These are phyloP conservation scores for Clupea harengus DNA, from an alignment of 2,113 vertebrate species.

Conservation along the genomic window DNA sequence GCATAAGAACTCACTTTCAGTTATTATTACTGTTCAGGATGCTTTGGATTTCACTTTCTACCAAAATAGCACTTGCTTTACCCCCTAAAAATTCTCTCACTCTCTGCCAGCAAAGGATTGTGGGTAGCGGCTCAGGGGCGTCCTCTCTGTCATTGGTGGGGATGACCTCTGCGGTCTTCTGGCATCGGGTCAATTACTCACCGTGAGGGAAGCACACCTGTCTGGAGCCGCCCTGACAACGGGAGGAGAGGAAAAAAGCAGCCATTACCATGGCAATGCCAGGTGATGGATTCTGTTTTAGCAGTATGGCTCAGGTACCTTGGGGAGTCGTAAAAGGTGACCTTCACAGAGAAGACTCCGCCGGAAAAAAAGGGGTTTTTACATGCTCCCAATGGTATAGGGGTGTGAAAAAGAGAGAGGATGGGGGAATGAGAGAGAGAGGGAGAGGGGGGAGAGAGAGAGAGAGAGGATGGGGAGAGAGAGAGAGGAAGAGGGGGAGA, in stretches of 20 bases:
- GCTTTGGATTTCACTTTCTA: background rate
- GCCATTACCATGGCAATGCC: slow-evolving; percentile 67
- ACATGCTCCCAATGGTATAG: slow-evolving; percentile 56
- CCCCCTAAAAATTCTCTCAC: background rate
- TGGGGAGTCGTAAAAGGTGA: slow-evolving; percentile 67
- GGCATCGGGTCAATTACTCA: slow-evolving; percentile 77
- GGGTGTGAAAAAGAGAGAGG: slow-evolving; percentile 9
- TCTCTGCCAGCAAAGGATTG: slow-evolving; percentile 27
- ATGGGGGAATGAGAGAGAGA: background rate
- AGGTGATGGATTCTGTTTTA: slow-evolving; percentile 74
- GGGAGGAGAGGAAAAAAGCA: slow-evolving; percentile 60
- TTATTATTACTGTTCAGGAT: background rate
- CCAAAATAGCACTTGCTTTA: background rate
- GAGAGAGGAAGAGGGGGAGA: background rate
- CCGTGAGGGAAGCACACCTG: slow-evolving; percentile 66
- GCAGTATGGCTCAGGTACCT: slow-evolving; percentile 61
- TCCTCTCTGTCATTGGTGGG: slow-evolving; percentile 69
- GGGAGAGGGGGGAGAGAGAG: background rate
- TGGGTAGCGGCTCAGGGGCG: slow-evolving; percentile 45
- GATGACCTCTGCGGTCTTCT: slow-evolving; percentile 61
- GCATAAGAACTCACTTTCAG: no score
- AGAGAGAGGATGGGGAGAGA: background rate
- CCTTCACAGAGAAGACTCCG: slow-evolving; percentile 62
- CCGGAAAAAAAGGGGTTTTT: slow-evolving; percentile 6
- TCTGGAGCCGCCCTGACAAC: slow-evolving; percentile 65